These are phyloP conservation scores for Leptosomus discolor DNA, from an alignment of 2,113 vertebrate species.

Conservation along the genomic window DNA sequence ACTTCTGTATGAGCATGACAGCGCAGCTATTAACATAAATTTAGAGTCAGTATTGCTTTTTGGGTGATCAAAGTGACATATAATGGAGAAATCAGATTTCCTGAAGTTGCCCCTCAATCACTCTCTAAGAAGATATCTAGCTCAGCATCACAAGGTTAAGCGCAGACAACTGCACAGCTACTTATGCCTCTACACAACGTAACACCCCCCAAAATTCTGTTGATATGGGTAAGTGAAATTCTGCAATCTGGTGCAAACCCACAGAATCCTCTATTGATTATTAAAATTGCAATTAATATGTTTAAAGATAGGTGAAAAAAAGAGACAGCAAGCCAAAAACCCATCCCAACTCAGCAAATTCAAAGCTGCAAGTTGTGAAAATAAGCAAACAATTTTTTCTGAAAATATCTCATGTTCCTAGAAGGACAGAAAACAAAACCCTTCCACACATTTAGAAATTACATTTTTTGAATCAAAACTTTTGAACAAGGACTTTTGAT, in stretches of 20 bases:
- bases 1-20: background rate
- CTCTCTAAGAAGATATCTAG: background rate
- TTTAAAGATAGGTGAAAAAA: background rate
- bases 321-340: rapidly evolving
- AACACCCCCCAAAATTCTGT: background rate
- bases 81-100: background rate
- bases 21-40: background rate
- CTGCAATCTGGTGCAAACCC: background rate
- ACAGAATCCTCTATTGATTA: background rate
- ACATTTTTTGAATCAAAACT: background rate
- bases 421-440: background rate
- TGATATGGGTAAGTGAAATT: background rate
- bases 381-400: background rate
- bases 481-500: background rate
- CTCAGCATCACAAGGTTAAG: background rate
- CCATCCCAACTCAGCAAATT: background rate
- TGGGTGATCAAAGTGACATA: background rate
- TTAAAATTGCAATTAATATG: background rate
- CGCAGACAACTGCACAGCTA: background rate
- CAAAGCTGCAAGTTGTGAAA: background rate
- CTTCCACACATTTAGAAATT: background rate
- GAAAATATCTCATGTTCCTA: background rate
- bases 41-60: background rate
- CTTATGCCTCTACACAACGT: background rate
- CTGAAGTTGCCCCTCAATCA: background rate